Evolutionary conservation across 2,888 invertebrate genomes (phyloP).

Genomic region (Apotomis turbidana): DNA sequence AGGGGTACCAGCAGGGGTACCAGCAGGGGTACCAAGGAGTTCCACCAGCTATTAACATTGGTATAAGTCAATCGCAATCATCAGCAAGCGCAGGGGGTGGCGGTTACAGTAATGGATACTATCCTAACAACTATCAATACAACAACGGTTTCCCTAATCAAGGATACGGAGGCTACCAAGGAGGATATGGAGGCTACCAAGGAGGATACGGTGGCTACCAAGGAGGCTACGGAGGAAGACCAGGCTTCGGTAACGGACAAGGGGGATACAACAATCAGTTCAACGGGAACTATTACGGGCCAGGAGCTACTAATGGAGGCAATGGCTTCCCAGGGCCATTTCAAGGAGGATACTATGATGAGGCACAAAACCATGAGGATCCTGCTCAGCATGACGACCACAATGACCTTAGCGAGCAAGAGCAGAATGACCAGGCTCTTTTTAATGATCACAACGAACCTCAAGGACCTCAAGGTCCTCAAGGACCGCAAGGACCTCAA

Average conservation of each 20-base stretch:
- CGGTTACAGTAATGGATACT: conserved; percentile 60
- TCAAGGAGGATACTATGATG: conserved; percentile 55
- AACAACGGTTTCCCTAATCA: conserved; percentile 51
- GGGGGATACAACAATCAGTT: conserved; percentile 70
- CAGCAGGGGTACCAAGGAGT: conserved; percentile 47
- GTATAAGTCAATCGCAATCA: conserved; percentile 76
- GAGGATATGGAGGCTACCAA: conserved; percentile 45
- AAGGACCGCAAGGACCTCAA: neutral
- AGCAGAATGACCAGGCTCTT: conserved; percentile 34
- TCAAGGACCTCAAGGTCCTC: conserved; percentile 14
- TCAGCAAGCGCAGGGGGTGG: conserved; percentile 69
- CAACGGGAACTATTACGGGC: conserved; percentile 72
- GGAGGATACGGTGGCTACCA: conserved; percentile 45
- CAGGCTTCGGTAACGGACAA: conserved; percentile 63
- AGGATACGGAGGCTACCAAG: conserved; percentile 48
- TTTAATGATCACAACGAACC: conserved; percentile 12
- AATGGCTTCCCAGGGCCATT: conserved; percentile 60
- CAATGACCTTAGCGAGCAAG: conserved; percentile 26
- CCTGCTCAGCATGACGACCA: conserved; percentile 10
- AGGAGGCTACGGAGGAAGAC: conserved; percentile 49
- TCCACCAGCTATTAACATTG: conserved; percentile 72
- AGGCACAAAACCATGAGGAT: conserved; percentile 49
- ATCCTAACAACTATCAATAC: conserved; percentile 66
- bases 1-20: conserved; percentile 18
- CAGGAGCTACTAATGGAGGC: conserved; percentile 52